Base-by-base conservation (phyloP, 2,113 vertebrate genomes). In the Mohoua ochrocephala region DNA sequence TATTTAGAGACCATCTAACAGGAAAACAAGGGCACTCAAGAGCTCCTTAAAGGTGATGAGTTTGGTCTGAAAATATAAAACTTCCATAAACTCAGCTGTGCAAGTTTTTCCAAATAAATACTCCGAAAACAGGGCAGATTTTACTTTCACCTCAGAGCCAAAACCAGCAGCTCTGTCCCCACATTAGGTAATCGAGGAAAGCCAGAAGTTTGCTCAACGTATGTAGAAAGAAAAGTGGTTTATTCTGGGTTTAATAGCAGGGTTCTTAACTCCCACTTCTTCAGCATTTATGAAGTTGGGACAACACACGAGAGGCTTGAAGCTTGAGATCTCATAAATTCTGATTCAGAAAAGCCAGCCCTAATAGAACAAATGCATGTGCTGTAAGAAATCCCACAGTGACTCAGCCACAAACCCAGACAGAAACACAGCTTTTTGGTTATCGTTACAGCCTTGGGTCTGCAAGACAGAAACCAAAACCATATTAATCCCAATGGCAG, bases 101-200 rank as follows among this genome's bases (percentile, higher is more conserved):
- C 42, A 44, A 63, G 77, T 60, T 89, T 84, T 93, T 87, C 81
- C 52, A 84, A 84, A 68, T 52, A 81, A 91, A 64, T 49, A 54
- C 4, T 78, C 73, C 24, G 50, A 31, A 80, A 87, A 80, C 81
- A 71, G 74, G 73, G 69, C 44, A 93, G 42, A 59, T 67, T 84
- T 92, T 87, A 35, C 47, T 91, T 77, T 80, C 47, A 81, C 64
- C 60, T 93, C 33, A 7, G 10, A 39, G 80, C 69, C 91, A 96
- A 97, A 93, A 89, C n/a, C 76, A 96, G 82, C 93, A 89, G 69
- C 59, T 65, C 60, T 90, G 50, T 53, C 54, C 41, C 16, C 33
- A 60, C 82, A 77, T 37, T 74, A 88, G 83, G 93, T 91, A 96
- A 95, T 52, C 87, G 93, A 95, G 89, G 94, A 89, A 93, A 96